Evolutionary conservation across 2,888 invertebrate species (phyloP), one percentile per base, ranked within the genome.

Genomic region (Schizotus pectinicornis): DNA sequence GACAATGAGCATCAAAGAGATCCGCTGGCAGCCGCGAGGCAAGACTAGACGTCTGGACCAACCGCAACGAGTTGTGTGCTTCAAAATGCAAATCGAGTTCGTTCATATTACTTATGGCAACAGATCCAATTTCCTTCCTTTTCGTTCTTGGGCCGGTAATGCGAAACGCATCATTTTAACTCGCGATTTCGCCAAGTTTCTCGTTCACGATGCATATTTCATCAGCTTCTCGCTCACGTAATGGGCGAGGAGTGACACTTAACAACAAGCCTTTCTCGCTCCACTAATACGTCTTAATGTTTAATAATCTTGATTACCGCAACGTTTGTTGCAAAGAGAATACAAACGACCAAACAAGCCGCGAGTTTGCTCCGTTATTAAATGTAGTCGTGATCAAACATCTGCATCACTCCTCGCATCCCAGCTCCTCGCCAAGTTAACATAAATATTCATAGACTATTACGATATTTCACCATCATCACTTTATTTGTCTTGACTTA

Each of bases 61-160:
- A 31, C 45, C 39, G 31, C 50, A 32, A 30, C 56, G 32, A 50
- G 45, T 33, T 41, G 11, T 8, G 14, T 43, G 33, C 46, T 56
- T 57, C 46, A 57, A 57, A 57, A 57, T 57, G 57, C 57, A 57
- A 57, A 57, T 57, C 11, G 47, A 46, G 37, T 41, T 57, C 22
- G 41, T 32, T 22, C 46, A 43, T 41, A 56, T 56, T 56, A 56
- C 56, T 56, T 57, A 51, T 39, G 45, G 41, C 51, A 38, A 38
- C 14, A 36, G 33, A 43, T 50, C 56, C 45, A 57, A 51, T 57
- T 57, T 51, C 57, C 39, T 47, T 47, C 31, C 52, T 47, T 39
- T 57, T 38, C 14, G 38, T 50, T 50, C 49, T 36, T 42, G 32
- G 41, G 31, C 42, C 41, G 56, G 49, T 49, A 49, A 49, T 53